Conservation (phyloP, 1,140 invertebrate species). For the Stegodyphus dumicola region DNA sequence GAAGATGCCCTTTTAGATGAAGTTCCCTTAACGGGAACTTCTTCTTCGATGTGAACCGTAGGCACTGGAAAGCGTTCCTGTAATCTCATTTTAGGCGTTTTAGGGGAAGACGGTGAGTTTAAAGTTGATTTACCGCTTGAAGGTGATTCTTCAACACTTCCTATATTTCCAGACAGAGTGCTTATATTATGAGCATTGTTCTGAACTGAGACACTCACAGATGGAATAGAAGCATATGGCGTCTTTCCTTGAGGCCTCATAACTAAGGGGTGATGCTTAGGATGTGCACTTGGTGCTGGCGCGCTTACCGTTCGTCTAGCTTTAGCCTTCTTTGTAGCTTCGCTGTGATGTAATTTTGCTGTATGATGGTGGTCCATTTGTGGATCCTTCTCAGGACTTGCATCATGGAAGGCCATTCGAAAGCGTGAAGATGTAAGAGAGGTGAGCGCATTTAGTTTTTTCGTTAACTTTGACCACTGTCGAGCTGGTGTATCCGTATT, state of each 20-base stretch:
- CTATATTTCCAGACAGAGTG: conserved; percentile 33
- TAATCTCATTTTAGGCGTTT: conserved; percentile 30
- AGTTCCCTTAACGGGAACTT: conserved; percentile 12
- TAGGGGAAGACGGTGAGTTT: conserved; percentile 58
- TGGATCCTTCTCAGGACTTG: conserved; percentile 11
- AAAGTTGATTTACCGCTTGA: conserved; percentile 27
- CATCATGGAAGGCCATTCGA: conserved; percentile 48
- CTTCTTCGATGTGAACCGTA: conserved; percentile 57
- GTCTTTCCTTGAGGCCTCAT: conserved; percentile 19
- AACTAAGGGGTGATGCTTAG: conserved; percentile 26
- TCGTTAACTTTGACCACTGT: conserved; percentile 56
- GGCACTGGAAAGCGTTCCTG: conserved; percentile 51
- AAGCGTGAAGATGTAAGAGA: conserved; percentile 25
- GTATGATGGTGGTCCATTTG: neutral
- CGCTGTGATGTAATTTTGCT: conserved; percentile 11
- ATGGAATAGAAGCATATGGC: conserved; percentile 53
- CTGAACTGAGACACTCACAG: conserved; percentile 52
- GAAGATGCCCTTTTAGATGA: conserved; percentile 12
- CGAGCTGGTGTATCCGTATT: conserved; percentile 61
- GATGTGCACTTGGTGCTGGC: conserved; percentile 40
- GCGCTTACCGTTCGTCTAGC: conserved; percentile 59
- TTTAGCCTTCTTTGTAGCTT: conserved; percentile 42
- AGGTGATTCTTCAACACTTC: conserved; percentile 18
- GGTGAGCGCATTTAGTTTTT: conserved; percentile 34
- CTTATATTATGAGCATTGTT: conserved; percentile 11